Evolutionary conservation across 1,140 invertebrate species (phyloP).

Genomic region (Neodiprion pinetum): DNA sequence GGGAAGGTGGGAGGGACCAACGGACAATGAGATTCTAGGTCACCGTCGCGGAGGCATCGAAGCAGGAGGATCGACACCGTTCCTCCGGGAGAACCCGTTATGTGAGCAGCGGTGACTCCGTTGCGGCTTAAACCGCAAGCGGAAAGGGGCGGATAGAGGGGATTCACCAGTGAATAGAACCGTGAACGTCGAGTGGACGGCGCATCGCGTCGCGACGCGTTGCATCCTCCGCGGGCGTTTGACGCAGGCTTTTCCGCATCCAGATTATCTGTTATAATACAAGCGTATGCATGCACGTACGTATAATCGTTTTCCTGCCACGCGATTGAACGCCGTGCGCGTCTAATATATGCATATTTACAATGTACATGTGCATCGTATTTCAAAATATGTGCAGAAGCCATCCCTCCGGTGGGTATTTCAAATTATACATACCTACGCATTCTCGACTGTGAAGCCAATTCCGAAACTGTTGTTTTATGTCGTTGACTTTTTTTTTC

Average conservation of each 20-base stretch:
- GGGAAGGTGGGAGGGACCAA: conserved; percentile 27
- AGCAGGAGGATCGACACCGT: neutral
- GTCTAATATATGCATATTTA: too few relatives aligned
- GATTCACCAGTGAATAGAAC: neutral
- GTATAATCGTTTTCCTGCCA: neutral
- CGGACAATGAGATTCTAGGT: conserved; percentile 55
- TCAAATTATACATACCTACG: too few relatives aligned
- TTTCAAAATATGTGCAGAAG: too few relatives aligned
- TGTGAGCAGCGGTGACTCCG: neutral
- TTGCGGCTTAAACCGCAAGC: neutral
- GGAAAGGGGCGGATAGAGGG: neutral
- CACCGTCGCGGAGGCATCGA: conserved; percentile 49
- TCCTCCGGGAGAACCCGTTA: neutral
- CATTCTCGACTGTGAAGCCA: too few relatives aligned
- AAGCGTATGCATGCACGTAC: neutral
- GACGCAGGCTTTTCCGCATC: too few relatives aligned
- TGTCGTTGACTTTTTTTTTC: too few relatives aligned
- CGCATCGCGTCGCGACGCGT: too few relatives aligned
- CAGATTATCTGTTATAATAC: too few relatives aligned
- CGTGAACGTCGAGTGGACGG: neutral
- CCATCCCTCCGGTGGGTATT: too few relatives aligned
- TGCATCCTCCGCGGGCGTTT: too few relatives aligned
- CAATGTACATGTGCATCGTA: too few relatives aligned
- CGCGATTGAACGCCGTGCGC: neutral
- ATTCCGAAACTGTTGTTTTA: too few relatives aligned